A percentile compares a stretch with the other conserved stretches of the same genome.
phyloP scores from a whole-genome alignment of 2,888 invertebrate genomes.

The Amphimallon solstitiale region DNA sequence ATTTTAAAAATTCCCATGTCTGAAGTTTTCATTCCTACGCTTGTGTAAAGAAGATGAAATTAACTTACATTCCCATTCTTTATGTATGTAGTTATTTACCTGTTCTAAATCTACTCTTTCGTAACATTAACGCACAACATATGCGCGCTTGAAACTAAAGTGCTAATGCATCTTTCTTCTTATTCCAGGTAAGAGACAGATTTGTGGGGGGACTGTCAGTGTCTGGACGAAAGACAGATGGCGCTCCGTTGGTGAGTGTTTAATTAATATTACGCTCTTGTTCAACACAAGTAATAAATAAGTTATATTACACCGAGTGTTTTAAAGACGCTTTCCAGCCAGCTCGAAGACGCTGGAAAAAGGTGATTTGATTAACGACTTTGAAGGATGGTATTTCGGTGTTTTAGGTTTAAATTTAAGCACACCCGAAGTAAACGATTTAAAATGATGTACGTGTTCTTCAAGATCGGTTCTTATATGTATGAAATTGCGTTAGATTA shows the following conservation, averaged over 20 bases:
- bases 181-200: constrained; percentile 56
- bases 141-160: constrained; percentile 39
- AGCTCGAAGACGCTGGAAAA: constrained; percentile 6
- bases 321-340: constrained; percentile 44
- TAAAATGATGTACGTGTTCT: background rate
- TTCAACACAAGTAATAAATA: constrained; percentile 57
- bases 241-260: constrained; percentile 55
- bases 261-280: constrained; percentile 60
- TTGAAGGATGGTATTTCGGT: constrained; percentile 1
- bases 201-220: constrained; percentile 40
- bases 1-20: too few species aligned
- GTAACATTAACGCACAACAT: too few species aligned
- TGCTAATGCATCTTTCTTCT: constrained; percentile 48
- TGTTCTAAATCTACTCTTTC: background rate
- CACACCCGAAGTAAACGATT: background rate
- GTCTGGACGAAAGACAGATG: constrained; percentile 55
- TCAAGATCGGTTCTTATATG: too few species aligned
- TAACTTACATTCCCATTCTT: background rate
- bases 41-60: too few species aligned
- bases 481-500: too few species aligned
- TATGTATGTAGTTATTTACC: background rate
- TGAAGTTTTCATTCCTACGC: too few species aligned
- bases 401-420: constrained; percentile 17
- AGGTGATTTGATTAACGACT: constrained; percentile 20
- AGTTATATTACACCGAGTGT: constrained; percentile 55